Conservation (phyloP, 2,113 vertebrate species). For the Vidua macroura region DNA sequence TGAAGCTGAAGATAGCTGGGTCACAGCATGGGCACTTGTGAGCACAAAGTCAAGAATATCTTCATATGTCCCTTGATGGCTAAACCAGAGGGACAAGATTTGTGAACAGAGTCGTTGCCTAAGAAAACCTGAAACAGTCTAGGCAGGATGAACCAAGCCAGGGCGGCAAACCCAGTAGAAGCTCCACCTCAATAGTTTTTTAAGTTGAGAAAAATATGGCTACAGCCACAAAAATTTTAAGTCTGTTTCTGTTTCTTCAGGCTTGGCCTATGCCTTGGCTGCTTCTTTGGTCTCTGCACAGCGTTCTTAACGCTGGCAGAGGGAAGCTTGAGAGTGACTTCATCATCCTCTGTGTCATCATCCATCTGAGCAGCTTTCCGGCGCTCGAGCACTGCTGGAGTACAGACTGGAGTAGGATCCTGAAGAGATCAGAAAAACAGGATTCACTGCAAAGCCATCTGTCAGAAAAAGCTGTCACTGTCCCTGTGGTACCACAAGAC, state of each 20-base stretch:
- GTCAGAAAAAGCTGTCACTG: background rate
- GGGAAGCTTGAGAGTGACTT: slow-evolving; percentile 78
- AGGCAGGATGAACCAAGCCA: background rate
- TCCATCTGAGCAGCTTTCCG: slow-evolving; percentile 73
- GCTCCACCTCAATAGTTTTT: background rate
- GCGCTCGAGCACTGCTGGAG: slow-evolving; percentile 84
- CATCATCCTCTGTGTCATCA: slow-evolving; percentile 73
- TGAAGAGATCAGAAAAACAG: slow-evolving; percentile 55
- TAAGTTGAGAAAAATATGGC: background rate
- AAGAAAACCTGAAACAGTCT: background rate
- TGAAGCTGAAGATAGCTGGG: background rate
- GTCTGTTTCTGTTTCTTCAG: slow-evolving; percentile 38
- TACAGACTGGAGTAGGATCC: slow-evolving; percentile 86
- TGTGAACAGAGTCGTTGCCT: background rate
- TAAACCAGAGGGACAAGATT: background rate
- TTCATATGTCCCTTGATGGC: background rate
- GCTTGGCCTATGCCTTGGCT: background rate
- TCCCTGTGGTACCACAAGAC: background rate
- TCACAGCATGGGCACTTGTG: background rate
- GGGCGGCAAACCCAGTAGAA: background rate
- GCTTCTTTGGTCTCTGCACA: slow-evolving; percentile 21
- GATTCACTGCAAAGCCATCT: background rate
- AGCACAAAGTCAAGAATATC: background rate
- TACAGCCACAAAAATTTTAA: background rate
- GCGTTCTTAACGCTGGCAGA: background rate